Evolutionary conservation across 2,113 vertebrate species (phyloP).

Genomic region (Rhinogobius similis): DNA sequence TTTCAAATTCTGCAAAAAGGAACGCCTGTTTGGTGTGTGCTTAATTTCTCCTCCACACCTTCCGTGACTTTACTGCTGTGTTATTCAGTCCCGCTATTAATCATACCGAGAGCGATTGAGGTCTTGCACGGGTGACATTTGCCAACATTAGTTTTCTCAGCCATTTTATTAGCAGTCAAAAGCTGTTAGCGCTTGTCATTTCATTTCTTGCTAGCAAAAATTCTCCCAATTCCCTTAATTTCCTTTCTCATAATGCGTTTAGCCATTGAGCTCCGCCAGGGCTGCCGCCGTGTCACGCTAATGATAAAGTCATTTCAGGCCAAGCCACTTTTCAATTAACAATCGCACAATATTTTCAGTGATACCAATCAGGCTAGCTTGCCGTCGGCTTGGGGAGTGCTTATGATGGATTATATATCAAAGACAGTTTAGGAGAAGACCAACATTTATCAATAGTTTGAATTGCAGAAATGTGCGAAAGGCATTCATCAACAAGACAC

Average conservation of each 20-base stretch:
- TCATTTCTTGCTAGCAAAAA: background rate
- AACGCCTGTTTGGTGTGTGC: background rate
- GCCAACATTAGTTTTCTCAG: conserved; percentile 7
- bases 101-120: background rate
- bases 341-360: conserved; percentile 32
- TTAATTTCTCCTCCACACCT: background rate
- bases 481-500: background rate
- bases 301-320: conserved; percentile 47
- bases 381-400: conserved; percentile 14
- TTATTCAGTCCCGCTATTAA: conserved; percentile 15
- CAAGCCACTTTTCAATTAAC: conserved; percentile 47
- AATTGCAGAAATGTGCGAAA: conserved; percentile 4
- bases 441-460: conserved; percentile 47
- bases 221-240: conserved; percentile 22
- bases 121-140: conserved; percentile 4
- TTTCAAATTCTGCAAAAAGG: background rate
- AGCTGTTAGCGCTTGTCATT: background rate
- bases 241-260: conserved; percentile 26
- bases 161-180: conserved; percentile 15
- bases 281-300: conserved; percentile 22
- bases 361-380: conserved; percentile 47
- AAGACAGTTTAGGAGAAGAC: conserved; percentile 24
- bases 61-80: background rate
- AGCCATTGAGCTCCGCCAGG: conserved; percentile 2
- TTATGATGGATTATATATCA: conserved; percentile 51